Percentiles rank a stretch among this genome's conserved stretches.
These are phyloP conservation scores for Pseudolaguvia tuberculata DNA, from an alignment of 2,113 vertebrate species.

Conservation along the genomic window DNA sequence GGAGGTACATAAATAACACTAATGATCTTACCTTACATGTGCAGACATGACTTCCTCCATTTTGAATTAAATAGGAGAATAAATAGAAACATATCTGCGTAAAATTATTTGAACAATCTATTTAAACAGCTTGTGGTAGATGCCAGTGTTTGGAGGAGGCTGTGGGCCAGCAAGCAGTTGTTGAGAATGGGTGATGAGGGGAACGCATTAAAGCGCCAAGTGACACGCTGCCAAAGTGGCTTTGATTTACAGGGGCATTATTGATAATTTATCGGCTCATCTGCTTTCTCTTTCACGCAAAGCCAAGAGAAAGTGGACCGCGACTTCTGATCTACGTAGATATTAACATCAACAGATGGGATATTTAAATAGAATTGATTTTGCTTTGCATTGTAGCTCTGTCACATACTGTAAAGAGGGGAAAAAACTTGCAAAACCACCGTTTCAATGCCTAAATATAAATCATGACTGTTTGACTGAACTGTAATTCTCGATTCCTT, in stretches of 20 bases:
- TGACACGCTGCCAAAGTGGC: constrained; percentile 71
- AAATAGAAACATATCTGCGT: constrained; percentile 62
- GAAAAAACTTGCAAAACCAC: too few species aligned
- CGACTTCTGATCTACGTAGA: constrained; percentile 62
- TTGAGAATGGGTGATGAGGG: constrained; percentile 76
- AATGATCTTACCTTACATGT: neutral
- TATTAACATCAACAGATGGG: constrained; percentile 63
- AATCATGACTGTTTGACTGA: neutral
- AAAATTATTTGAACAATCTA: constrained; percentile 81
- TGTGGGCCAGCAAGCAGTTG: constrained; percentile 73
- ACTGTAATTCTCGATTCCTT: neutral
- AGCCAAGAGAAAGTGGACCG: constrained; percentile 70
- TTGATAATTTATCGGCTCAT: constrained; percentile 81
- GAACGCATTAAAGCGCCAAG: constrained; percentile 58
- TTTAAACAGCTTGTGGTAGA: constrained; percentile 75
- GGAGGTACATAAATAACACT: neutral
- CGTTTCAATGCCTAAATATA: neutral
- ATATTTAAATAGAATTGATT: too few species aligned
- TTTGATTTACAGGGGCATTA: constrained; percentile 75
- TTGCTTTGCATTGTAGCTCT: constrained; percentile 24
- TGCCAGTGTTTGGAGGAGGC: constrained; percentile 50
- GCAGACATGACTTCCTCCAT: neutral
- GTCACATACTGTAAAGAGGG: neutral
- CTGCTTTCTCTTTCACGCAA: constrained; percentile 67
- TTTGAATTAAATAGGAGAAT: constrained; percentile 16